phyloP scores from a whole-genome alignment of 2,888 invertebrate species.

The Metellina segmentata region DNA sequence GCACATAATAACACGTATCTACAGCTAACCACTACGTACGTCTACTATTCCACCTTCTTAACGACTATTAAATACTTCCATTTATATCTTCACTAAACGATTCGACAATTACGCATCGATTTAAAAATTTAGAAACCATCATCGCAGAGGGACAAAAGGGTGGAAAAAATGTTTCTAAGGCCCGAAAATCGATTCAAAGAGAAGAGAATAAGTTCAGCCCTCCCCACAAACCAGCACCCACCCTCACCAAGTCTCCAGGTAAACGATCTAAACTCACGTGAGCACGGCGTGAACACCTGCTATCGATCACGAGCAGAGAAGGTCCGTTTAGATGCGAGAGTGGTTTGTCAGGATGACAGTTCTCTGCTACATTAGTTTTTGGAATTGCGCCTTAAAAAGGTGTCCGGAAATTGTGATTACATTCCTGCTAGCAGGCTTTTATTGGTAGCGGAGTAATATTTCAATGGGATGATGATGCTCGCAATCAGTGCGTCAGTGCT shows the following conservation, averaged over 20 bases:
- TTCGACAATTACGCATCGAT: conserved; percentile 9
- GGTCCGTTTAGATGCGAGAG: conserved; percentile 15
- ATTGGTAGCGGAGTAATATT: no score
- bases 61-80: not conserved
- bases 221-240: not conserved
- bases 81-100: conserved; percentile 20
- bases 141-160: not conserved
- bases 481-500: no score
- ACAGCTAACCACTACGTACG: no score
- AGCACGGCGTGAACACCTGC: conserved; percentile 55
- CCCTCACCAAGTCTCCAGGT: conserved; percentile 7
- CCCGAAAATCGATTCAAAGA: conserved; percentile 15
- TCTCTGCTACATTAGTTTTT: not conserved
- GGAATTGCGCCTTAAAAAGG: not conserved
- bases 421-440: not conserved
- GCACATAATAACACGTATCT: no score
- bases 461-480: no score
- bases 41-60: no score
- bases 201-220: not conserved
- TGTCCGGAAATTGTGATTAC: not conserved
- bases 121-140: conserved; percentile 26
- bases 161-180: not conserved
- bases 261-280: conserved; percentile 66
- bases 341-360: conserved; percentile 7
- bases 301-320: conserved; percentile 39